These are phyloP conservation scores for Pangasius macronema DNA, from an alignment of 2,797 vertebrate species.

Conservation along the genomic window DNA sequence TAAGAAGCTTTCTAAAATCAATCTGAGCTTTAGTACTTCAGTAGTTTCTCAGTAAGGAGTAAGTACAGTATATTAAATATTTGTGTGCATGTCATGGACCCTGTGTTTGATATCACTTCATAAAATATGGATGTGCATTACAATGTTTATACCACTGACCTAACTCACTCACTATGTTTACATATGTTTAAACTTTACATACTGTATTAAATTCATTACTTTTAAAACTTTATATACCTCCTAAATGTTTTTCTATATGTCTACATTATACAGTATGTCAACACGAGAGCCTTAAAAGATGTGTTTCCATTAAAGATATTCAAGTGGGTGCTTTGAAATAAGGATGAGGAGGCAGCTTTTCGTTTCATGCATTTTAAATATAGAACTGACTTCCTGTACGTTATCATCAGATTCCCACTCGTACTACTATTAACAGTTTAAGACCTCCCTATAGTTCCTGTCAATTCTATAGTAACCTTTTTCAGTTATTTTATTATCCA, in stretches of 20 bases:
- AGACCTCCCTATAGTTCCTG: neutral
- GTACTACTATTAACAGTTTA: neutral
- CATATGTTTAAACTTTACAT: neutral
- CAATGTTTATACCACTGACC: too few relatives aligned
- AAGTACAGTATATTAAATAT: neutral
- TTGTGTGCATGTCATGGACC: neutral
- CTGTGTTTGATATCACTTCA: neutral
- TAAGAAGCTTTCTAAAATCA: neutral
- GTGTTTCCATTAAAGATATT: neutral
- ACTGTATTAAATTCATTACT: neutral
- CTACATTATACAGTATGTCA: neutral
- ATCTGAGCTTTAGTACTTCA: neutral
- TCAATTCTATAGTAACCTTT: neutral
- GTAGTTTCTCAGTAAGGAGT: neutral
- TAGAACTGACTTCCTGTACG: conserved; percentile 32
- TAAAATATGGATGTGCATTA: neutral
- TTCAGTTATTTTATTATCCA: neutral
- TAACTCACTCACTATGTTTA: neutral
- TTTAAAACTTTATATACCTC: neutral
- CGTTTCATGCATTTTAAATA: conserved; percentile 8
- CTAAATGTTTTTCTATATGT: neutral
- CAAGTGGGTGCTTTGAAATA: neutral
- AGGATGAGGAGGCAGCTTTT: neutral
- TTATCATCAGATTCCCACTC: conserved; percentile 9
- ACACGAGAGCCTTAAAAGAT: neutral